A percentile compares a stretch with the other conserved stretches of the same genome.
Evolutionary conservation across 1,140 invertebrate species (phyloP).

Genomic region (Eriocheir sinensis): DNA sequence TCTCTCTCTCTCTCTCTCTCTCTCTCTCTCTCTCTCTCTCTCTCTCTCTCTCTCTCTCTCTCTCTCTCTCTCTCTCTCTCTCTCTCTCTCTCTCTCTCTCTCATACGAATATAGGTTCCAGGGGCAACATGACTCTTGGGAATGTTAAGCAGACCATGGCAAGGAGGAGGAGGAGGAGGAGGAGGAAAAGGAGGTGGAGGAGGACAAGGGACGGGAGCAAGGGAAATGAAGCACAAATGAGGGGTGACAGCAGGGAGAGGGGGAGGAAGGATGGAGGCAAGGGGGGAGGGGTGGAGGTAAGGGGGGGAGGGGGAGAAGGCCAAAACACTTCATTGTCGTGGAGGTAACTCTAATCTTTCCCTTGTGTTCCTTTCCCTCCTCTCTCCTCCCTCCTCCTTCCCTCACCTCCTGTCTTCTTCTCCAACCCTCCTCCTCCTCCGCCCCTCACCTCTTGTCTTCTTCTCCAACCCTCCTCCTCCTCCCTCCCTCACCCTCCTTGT

Average conservation of each 20-base stretch:
- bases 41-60: no score
- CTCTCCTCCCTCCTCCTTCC: no score
- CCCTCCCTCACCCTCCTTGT: not conserved
- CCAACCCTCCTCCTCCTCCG: not conserved
- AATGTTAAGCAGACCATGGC: constrained; percentile 15
- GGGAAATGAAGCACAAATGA: constrained; percentile 8
- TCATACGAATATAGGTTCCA: no score
- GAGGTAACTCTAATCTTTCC: constrained; percentile 10
- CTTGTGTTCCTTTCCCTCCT: not conserved
- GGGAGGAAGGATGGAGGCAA: not conserved
- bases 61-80: no score
- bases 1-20: no score
- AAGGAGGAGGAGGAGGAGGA: not conserved
- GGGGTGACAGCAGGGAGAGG: not conserved
- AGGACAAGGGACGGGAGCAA: not conserved
- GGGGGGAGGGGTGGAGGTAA: not conserved
- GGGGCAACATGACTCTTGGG: not conserved
- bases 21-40: no score
- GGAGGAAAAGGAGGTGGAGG: not conserved
- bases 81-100: no score
- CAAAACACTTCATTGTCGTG: not conserved
- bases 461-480: not conserved
- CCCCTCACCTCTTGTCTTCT: not conserved
- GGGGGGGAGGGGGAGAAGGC: not conserved
- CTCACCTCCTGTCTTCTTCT: not conserved